phyloP scores from a whole-genome alignment of 2,888 invertebrate genomes.

The Drosophila mulleri region DNA sequence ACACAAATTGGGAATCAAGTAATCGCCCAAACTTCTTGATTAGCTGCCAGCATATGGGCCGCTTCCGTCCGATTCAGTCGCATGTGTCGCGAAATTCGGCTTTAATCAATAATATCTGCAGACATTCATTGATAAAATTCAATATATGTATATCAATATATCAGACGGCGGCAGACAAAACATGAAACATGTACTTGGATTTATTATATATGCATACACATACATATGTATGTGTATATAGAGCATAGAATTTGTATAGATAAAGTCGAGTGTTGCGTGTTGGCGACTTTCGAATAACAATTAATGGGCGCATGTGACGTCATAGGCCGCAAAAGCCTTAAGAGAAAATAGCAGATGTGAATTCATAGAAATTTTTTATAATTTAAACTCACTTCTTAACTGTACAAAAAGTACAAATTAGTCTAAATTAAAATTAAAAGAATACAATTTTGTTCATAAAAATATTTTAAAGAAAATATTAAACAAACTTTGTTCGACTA shows the following conservation, averaged over 20 bases:
- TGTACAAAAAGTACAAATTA: too few relatives aligned
- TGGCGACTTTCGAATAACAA: conserved; percentile 3
- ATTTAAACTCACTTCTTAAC: too few relatives aligned
- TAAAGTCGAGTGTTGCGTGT: conserved; percentile 17
- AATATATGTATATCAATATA: conserved; percentile 1
- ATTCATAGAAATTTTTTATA: neutral
- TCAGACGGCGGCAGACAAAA: conserved; percentile 1
- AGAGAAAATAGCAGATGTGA: conserved; percentile 5
- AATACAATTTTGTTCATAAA: too few relatives aligned
- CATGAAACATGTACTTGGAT: conserved; percentile 18
- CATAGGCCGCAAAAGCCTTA: neutral
- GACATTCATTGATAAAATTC: conserved; percentile 8
- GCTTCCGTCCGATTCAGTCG: neutral
- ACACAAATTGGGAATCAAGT: conserved; percentile 40
- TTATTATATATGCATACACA: neutral
- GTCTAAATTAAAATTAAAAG: too few relatives aligned
- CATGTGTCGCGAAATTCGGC: conserved; percentile 20
- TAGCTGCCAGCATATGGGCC: conserved; percentile 32
- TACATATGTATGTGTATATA: too few relatives aligned
- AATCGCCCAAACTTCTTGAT: conserved; percentile 21
- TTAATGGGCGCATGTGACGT: conserved; percentile 10
- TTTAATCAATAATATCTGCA: conserved; percentile 32
- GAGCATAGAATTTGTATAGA: neutral
- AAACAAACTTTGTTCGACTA: too few relatives aligned
- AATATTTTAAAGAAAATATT: too few relatives aligned